A percentile compares a stretch with the other conserved stretches of the same genome.
Conservation (phyloP, 2,888 invertebrate species). For the Steinernema carpocapsae region DNA sequence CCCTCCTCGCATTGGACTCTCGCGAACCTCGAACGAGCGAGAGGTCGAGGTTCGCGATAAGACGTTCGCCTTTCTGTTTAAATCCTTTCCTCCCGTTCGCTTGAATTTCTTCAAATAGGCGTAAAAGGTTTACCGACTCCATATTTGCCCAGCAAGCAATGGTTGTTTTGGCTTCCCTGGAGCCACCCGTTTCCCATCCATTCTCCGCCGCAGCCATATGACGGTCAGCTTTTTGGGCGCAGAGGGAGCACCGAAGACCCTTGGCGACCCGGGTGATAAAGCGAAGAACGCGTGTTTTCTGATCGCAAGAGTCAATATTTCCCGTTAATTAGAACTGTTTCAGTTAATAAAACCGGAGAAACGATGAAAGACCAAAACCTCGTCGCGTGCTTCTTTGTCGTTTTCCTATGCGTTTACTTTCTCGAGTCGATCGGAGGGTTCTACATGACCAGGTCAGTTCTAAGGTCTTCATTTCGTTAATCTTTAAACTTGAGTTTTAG, state of each 20-base stretch:
- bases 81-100: too few species aligned
- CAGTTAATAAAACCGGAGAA: background rate
- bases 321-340: background rate
- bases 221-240: too few species aligned
- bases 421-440: slow-evolving; percentile 69
- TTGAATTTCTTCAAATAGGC: too few species aligned
- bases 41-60: too few species aligned
- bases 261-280: too few species aligned
- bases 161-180: too few species aligned
- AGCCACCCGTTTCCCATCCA: background rate
- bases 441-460: slow-evolving; percentile 65
- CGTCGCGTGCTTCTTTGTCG: slow-evolving; percentile 50
- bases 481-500: slow-evolving; percentile 47
- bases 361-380: slow-evolving; percentile 28
- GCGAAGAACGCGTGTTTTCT: too few species aligned
- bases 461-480: background rate
- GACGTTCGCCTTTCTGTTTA: too few species aligned
- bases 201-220: background rate
- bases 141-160: too few species aligned
- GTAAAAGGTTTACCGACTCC: too few species aligned
- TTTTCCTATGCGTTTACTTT: slow-evolving; percentile 67
- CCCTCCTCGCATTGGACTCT: background rate
- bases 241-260: too few species aligned
- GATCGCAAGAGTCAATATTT: background rate
- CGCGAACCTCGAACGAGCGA: background rate